These are phyloP conservation scores for Ramazzottius varieornatus DNA, from an alignment of 2,888 invertebrate species.

Conservation along the genomic window DNA sequence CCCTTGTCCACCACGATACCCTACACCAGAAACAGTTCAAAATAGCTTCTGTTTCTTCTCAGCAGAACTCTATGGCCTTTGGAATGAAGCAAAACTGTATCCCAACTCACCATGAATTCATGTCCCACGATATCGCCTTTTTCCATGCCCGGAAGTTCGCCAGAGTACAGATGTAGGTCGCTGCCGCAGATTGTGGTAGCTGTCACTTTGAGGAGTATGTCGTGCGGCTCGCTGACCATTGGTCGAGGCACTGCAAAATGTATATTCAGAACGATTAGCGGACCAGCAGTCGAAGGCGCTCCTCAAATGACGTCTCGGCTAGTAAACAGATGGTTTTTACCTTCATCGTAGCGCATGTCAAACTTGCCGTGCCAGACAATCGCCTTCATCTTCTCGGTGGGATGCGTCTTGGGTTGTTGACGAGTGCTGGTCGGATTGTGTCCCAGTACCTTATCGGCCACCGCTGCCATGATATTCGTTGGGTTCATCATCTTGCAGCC, in stretches of 20 bases:
- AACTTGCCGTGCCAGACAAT: neutral
- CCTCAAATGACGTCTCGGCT: too few relatives aligned
- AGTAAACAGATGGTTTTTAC: too few relatives aligned
- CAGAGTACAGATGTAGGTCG: constrained; percentile 9
- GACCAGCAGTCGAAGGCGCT: too few relatives aligned
- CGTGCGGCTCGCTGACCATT: constrained; percentile 7
- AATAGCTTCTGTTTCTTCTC: too few relatives aligned
- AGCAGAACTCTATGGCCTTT: too few relatives aligned
- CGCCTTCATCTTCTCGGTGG: neutral
- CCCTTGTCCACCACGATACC: neutral
- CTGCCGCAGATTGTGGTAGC: constrained; percentile 10
- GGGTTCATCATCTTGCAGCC: neutral
- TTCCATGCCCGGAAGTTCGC: constrained; percentile 8
- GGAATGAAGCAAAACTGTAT: too few relatives aligned
- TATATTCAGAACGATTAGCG: too few relatives aligned
- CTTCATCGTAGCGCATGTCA: neutral
- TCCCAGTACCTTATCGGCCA: neutral
- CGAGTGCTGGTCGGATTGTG: neutral
- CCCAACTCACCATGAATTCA: constrained; percentile 9
- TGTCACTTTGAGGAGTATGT: constrained; percentile 8
- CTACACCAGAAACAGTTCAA: neutral
- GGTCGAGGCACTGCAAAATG: constrained; percentile 7
- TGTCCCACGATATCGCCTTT: constrained; percentile 9
- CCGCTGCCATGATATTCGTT: neutral
- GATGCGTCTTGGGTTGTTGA: neutral